Evolutionary conservation across 2,888 invertebrate species (phyloP), one percentile per base, ranked within the genome.

Genomic region (Drosophila falleni): DNA sequence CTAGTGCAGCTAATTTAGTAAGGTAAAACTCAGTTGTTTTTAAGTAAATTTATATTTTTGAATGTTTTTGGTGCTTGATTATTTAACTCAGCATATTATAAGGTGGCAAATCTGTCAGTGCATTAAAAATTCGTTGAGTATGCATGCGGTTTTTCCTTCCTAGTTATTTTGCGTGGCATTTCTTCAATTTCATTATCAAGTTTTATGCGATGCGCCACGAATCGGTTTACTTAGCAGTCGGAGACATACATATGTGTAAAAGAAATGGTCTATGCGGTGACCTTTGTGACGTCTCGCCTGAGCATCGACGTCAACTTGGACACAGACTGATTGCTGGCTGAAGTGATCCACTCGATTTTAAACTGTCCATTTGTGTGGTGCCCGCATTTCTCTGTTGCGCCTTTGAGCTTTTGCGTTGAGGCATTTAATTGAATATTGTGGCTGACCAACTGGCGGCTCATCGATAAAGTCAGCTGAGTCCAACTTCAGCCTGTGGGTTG

Each of bases 101-200:
- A 4, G 4, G 0, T 23, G 4, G 3, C 4, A 2, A 3, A 23
- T 23, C 5, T 23, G 9, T 13, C 3, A 76, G 78, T 1, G 69
- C 55, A 76, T 65, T 41, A 10, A 13, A 1, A 13, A 0, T 51
- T 65, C 78, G 39, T 1, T 31, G 0, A 0, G 2, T 15, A 5
- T 10, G 0, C 3, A 2, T 19, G 19, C 23, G 15, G 9, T 4
- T 16, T n/a, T 19, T 2, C 5, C 31, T 23, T 44, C 19, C 51
- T 42, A 29, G 19, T 35, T 67, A 46, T 59, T 60, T 65, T 60
- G 60, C 65, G 23, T 78, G 75, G 44, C 39, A 50, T 23, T 59
- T 79, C 70, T 75, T 75, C 80, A 63, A 77, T 85, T 85, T 85
- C 82, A 77, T 81, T 83, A 83, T 83, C 87, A 85, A 70, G 74